Percentiles rank a stretch among this genome's conserved stretches.
phyloP scores from a whole-genome alignment of 2,888 invertebrate genomes.

The Amiota minor region DNA sequence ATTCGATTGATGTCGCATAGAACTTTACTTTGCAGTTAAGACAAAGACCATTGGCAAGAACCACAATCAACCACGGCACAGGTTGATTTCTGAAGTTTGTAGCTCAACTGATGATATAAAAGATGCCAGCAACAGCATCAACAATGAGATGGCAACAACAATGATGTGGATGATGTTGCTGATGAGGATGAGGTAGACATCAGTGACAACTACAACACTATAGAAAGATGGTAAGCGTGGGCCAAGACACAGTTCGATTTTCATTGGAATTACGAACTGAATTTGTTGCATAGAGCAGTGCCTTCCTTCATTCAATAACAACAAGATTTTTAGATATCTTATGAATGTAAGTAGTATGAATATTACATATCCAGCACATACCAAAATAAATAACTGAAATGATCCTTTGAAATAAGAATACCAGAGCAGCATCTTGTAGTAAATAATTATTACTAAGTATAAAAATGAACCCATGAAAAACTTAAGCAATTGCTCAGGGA shows the following conservation, averaged over 20 bases:
- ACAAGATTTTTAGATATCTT: slow-evolving; percentile 15
- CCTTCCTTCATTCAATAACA: slow-evolving; percentile 32
- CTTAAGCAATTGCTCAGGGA: no score
- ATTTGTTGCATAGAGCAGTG: slow-evolving; percentile 54
- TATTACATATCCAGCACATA: not conserved
- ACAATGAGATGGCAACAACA: slow-evolving; percentile 12
- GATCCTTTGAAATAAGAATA: no score
- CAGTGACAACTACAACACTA: slow-evolving; percentile 13
- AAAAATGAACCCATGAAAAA: no score
- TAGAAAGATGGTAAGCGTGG: slow-evolving; percentile 47
- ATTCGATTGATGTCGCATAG: no score
- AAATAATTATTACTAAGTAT: no score
- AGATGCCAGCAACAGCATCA: not conserved
- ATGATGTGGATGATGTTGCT: not conserved
- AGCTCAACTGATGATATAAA: slow-evolving; percentile 17
- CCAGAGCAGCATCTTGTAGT: no score
- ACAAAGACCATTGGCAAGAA: slow-evolving; percentile 39
- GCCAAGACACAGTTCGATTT: slow-evolving; percentile 55
- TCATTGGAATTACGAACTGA: slow-evolving; percentile 58
- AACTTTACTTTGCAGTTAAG: slow-evolving; percentile 13
- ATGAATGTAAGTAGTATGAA: slow-evolving; percentile 3
- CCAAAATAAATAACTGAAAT: no score
- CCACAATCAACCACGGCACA: slow-evolving; percentile 40
- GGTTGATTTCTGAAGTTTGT: slow-evolving; percentile 50
- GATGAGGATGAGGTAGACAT: not conserved